Conservation (phyloP, 2,888 invertebrate genomes). For the Lordiphosa fenestrarum region DNA sequence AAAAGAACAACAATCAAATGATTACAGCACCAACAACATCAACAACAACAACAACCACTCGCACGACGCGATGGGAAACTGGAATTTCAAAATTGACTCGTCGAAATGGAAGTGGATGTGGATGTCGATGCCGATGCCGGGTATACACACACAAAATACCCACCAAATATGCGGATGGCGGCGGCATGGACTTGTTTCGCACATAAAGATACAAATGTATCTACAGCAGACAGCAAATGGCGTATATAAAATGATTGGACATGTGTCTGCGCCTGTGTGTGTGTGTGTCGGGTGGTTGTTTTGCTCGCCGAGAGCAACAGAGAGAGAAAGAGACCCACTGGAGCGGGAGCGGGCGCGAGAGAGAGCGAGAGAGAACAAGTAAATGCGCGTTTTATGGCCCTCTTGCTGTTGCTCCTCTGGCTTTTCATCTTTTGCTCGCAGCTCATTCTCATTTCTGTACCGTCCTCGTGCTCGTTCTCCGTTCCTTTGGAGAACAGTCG, state of each 20-base stretch:
- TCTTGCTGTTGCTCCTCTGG: slow-evolving; percentile 58
- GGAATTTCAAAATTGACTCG: slow-evolving; percentile 67
- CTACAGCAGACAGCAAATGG: slow-evolving; percentile 70
- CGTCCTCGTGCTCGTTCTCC: slow-evolving; percentile 36
- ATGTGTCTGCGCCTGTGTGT: slow-evolving; percentile 42
- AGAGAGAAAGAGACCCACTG: slow-evolving; percentile 1
- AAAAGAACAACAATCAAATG: slow-evolving; percentile 72
- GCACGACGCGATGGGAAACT: slow-evolving; percentile 53
- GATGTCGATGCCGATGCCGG: slow-evolving; percentile 8
- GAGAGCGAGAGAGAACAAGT: slow-evolving; percentile 45
- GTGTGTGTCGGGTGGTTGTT: slow-evolving; percentile 56
- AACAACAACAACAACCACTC: slow-evolving; percentile 27
- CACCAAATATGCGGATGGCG: slow-evolving; percentile 10
- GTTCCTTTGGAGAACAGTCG: slow-evolving; percentile 35
- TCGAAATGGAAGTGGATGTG: slow-evolving; percentile 18
- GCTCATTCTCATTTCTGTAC: slow-evolving; percentile 28
- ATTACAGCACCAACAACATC: slow-evolving; percentile 39
- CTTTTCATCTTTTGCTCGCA: slow-evolving; percentile 63
- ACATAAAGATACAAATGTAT: slow-evolving; percentile 75
- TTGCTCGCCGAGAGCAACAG: slow-evolving; percentile 23
- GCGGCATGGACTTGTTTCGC: slow-evolving; percentile 63
- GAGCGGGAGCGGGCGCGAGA: slow-evolving; percentile 31
- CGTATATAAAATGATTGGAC: slow-evolving; percentile 76
- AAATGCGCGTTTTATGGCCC: slow-evolving; percentile 61
- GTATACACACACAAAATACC: slow-evolving; percentile 7